Base-by-base conservation (phyloP, 2,888 invertebrate genomes). In the Cacoxenus indagator region DNA sequence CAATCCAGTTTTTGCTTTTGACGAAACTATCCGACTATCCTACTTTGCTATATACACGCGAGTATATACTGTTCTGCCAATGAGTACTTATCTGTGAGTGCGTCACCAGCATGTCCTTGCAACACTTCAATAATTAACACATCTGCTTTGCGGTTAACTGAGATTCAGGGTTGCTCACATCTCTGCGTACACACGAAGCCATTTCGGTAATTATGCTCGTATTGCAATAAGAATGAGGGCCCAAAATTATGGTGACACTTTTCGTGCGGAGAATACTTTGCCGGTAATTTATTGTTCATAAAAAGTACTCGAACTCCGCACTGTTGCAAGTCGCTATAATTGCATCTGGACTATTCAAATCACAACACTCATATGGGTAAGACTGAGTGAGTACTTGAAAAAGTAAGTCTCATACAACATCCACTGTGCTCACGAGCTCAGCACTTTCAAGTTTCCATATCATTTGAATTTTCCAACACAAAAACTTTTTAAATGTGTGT, bases 231-330 rank as follows among this genome's bases (percentile, higher is more conserved):
- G 26, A 43, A 62, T 26, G 54, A 55, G 27, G 67, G 17, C 67
- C 64, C 68, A 69, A 70, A 68, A 67, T 64, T 14, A 29, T 29
- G 65, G 64, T 70, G 67, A 67, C 68, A 70, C 43, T 70, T 72
- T 69, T 65, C 68, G 66, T 62, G 29, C 24, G 65, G 31, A 59
- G 65, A 68, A 48, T 70, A 67, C 70, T 69, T 67, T 62, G 29
- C 51, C 65, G 46, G 70, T 74, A 74, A 74, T 74, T 74, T 73
- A 74, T 74, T 68, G 73, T 70, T 24, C 62, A 64, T 73, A 19
- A 70, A 72, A 70, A 64, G 48, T 19, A 17, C n/a, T 17, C 19
- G 17, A 17, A 48, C 48, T 17, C 19, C n/a, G 48, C 14, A 17
- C 1, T 51, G 26, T 22, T 27, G 22, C 26, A 14, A 64, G n/a